A percentile compares a stretch with the other conserved stretches of the same genome.
These are phyloP conservation scores for Synanthedon vespiformis DNA, from an alignment of 2,888 invertebrate species.

Conservation along the genomic window DNA sequence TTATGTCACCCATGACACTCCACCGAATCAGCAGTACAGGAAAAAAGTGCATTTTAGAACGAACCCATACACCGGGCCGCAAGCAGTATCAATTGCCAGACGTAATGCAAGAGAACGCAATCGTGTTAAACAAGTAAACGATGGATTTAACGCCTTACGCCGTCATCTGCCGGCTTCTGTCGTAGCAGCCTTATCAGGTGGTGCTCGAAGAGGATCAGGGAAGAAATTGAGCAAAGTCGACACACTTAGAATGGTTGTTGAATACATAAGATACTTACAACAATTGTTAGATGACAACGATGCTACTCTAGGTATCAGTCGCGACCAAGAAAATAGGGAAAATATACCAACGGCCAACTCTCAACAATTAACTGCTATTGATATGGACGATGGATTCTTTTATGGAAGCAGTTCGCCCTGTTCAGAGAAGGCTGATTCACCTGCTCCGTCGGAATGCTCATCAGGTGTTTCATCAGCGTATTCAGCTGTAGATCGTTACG, in stretches of 20 bases:
- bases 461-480: slow-evolving; percentile 68
- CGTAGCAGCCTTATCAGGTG: slow-evolving; percentile 75
- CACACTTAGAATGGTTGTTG: slow-evolving; percentile 89
- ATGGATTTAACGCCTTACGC: slow-evolving; percentile 89
- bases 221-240: slow-evolving; percentile 92
- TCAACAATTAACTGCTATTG: slow-evolving; percentile 54
- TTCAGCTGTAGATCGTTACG: slow-evolving; percentile 55
- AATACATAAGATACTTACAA: slow-evolving; percentile 89
- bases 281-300: slow-evolving; percentile 82
- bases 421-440: slow-evolving; percentile 78
- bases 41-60: slow-evolving; percentile 80
- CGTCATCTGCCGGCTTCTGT: slow-evolving; percentile 88
- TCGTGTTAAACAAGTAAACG: slow-evolving; percentile 94
- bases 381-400: slow-evolving; percentile 65
- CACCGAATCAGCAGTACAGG: slow-evolving; percentile 74
- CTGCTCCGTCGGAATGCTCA: slow-evolving; percentile 79
- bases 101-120: slow-evolving; percentile 95
- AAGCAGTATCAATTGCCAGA: slow-evolving; percentile 87
- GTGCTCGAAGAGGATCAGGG: slow-evolving; percentile 79
- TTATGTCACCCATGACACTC: slow-evolving; percentile 62
- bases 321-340: slow-evolving; percentile 59
- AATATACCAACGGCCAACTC: slow-evolving; percentile 49
- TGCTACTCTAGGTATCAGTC: slow-evolving; percentile 63
- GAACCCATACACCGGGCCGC: slow-evolving; percentile 74
- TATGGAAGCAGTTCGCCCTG: slow-evolving; percentile 70